Percentiles rank a stretch among this genome's conserved stretches.
Conservation (phyloP, 2,888 invertebrate genomes). For the Hanleya hanleyi region DNA sequence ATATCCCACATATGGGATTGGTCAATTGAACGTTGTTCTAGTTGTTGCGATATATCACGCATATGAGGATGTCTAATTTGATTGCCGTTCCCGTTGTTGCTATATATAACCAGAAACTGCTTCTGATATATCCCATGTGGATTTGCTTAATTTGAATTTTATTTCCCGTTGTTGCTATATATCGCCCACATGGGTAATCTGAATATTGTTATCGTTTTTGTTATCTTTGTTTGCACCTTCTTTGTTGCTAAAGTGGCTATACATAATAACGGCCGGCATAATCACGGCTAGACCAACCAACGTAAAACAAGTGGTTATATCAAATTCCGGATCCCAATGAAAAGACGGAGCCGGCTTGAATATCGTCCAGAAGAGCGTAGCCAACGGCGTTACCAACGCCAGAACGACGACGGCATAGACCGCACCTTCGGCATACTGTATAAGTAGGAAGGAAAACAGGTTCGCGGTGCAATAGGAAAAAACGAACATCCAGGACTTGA, state of each 20-base stretch:
- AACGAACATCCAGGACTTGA: constrained; percentile 48
- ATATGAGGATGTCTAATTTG: too few species aligned
- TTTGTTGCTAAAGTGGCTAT: constrained; percentile 50
- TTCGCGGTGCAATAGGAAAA: constrained; percentile 43
- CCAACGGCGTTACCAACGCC: constrained; percentile 50
- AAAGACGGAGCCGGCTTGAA: constrained; percentile 44
- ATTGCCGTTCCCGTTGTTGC: too few species aligned
- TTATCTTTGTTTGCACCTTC: too few species aligned
- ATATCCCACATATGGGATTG: too few species aligned
- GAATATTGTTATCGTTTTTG: too few species aligned
- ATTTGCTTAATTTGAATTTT: too few species aligned
- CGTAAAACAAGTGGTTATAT: constrained; percentile 51
- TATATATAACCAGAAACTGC: too few species aligned
- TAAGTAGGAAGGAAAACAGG: constrained; percentile 52
- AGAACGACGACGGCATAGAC: constrained; percentile 53
- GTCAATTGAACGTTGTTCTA: too few species aligned
- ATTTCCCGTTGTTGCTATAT: too few species aligned
- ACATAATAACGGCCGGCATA: constrained; percentile 51
- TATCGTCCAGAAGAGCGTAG: constrained; percentile 58
- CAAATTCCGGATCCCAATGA: constrained; percentile 49
- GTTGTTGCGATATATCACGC: too few species aligned
- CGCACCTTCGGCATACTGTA: constrained; percentile 59
- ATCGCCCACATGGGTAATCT: too few species aligned
- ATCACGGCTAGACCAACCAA: constrained; percentile 49
- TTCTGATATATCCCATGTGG: too few species aligned